Evolutionary conservation across 2,797 vertebrate species (phyloP), one percentile per base, ranked within the genome.

Genomic region (Molossus alvarezi): DNA sequence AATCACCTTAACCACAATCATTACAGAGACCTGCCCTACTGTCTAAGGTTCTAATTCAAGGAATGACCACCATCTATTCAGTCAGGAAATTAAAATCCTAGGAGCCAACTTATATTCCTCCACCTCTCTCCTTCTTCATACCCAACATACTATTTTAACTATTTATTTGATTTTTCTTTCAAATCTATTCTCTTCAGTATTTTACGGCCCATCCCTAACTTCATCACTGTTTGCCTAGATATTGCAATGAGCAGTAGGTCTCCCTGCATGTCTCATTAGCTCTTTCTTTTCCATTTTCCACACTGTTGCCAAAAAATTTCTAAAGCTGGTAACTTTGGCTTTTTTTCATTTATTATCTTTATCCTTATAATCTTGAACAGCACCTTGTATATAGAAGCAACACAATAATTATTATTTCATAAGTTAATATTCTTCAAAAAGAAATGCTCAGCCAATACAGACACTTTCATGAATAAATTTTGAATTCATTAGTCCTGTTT

Each of bases 401-500:
- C n/a, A 81, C 1, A 64, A 65, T 71, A 88, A 79, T 20, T 67
- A 79, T 20, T 67, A 71, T 29, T 12, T 21, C 10, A 53, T 75
- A 80, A 83, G 23, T 87, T 73, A 89, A 67, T 60, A 81, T 72
- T 81, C n/a, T 82, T 93, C 60, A 93, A 88, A 88, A 89, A 62
- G 20, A 93, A 92, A 73, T 60, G 25, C 14, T 80, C 12, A 85
- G 21, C 2, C 58, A 91, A 80, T 55, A 5, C 29, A 53, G 23
- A 65, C 2, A 81, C 3, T 58, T 69, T 64, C 25, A 75, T 60
- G 6, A 95, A 91, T 67, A 77, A n/a, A 93, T 57, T 64, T 58
- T 95, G 12, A 82, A 84, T 79, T 77, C 51, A 79, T 86, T 64
- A n/a, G 29, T 77, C 20, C 57, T 67, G 14, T 69, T 91, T 41